Base-by-base conservation (phyloP, 2,888 invertebrate genomes). In the Papilio demoleus region DNA sequence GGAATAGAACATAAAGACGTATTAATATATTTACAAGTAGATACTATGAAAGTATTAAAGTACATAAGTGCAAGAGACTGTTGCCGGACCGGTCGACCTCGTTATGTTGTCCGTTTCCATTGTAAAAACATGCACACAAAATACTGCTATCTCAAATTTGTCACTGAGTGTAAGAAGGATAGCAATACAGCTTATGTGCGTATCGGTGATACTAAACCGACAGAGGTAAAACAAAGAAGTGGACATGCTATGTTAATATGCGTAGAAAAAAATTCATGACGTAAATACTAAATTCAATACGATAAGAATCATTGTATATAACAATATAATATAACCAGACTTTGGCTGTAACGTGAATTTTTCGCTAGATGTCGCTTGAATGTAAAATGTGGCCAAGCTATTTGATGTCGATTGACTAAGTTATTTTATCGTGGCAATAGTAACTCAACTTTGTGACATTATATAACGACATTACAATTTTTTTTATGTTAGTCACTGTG, bases 51-150 rank as follows among this genome's bases (percentile, higher is more conserved):
- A 42, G 42, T 19, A 34, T 2, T 27, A 27, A 60, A 47, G 22
- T 22, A 38, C 24, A 36, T 59, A 42, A 34, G 3, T 45, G 19
- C 58, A 36, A 58, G 36, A 34, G 42, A 14, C n/a, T 11, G 63
- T 56, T 19, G 63, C 36, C 45, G 34, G 62, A 63, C 62, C 45
- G 56, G 67, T 11, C 36, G 67, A 58, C 67, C 67, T 68, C 67
- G 67, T 5, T 4, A 19, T 40, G 50, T 1, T 27, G 17, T 53
- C 9, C 8, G 22, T 22, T 47, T 12, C 11, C 47, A 47, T 11
- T 19, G 45, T 9, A 14, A 3, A n/a, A 47, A 11, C 22, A 12
- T 42, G 12, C 47, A 47, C 9, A 22, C 19, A 22, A 47, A 22
- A 47, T 47, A 47, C 19, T 12, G 8, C 9, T 47, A 47, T 47